Conservation (phyloP, 1,140 invertebrate species). For the Glomeris maerens region DNA sequence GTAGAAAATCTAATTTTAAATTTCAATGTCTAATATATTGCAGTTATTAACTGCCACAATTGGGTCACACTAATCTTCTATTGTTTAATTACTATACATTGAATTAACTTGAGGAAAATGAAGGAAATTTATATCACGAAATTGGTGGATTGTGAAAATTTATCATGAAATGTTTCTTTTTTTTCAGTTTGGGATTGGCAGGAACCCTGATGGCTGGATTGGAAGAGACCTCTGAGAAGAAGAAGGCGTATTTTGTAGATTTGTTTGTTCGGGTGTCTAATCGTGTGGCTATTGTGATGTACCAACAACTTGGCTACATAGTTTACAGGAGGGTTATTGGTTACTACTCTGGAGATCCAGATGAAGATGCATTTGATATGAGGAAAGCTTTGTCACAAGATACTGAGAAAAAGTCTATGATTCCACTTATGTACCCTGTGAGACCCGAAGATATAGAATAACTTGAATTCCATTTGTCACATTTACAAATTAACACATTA, state of each 20-base stretch:
- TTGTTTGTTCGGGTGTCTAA: conserved; percentile 96
- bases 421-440: conserved; percentile 85
- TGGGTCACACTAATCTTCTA: too few relatives aligned
- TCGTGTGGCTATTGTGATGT: conserved; percentile 94
- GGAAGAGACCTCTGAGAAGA: conserved; percentile 91
- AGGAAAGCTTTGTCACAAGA: conserved; percentile 90
- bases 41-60: too few relatives aligned
- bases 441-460: conserved; percentile 88
- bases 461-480: conserved; percentile 1
- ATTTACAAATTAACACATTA: neutral
- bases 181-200: conserved; percentile 56
- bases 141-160: too few relatives aligned
- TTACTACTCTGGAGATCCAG: conserved; percentile 92
- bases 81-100: too few relatives aligned
- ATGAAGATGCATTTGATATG: conserved; percentile 99
- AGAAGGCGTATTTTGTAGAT: conserved; percentile 95
- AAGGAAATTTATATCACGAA: too few relatives aligned
- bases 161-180: neutral
- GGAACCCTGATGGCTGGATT: conserved; percentile 87
- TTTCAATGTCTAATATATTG: too few relatives aligned
- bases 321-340: conserved; percentile 90
- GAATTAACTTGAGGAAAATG: too few relatives aligned
- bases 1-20: too few relatives aligned
- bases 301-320: conserved; percentile 89
- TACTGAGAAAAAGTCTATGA: conserved; percentile 78